Conservation (phyloP, 1,140 invertebrate genomes). For the Antheraea mylitta region DNA sequence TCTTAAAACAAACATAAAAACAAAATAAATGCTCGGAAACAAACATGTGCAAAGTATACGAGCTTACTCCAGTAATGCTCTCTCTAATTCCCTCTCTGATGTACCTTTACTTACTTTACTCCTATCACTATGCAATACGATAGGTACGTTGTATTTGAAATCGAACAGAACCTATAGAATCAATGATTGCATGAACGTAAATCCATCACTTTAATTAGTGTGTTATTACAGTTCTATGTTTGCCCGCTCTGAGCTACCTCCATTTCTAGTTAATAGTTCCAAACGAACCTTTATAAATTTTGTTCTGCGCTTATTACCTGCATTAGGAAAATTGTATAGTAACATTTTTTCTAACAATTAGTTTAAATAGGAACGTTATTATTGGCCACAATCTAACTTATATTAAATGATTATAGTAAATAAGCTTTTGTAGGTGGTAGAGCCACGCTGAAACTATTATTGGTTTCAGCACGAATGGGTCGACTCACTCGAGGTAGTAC, state of each 20-base stretch:
- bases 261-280: not conserved
- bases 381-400: no score
- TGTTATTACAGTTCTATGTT: not conserved
- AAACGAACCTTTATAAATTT: not conserved
- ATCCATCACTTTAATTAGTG: not conserved
- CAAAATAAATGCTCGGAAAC: not conserved
- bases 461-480: no score
- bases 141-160: not conserved
- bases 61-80: not conserved
- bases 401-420: no score
- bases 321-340: not conserved
- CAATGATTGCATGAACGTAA: not conserved
- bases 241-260: not conserved
- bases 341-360: not conserved
- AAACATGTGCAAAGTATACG: not conserved
- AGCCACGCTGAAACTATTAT: no score
- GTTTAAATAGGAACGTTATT: no score
- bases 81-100: not conserved
- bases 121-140: not conserved
- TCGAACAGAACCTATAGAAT: conserved; percentile 1
- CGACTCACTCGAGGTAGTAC: no score
- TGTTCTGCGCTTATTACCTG: not conserved
- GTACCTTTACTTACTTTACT: no score
- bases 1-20: not conserved
- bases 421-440: no score